Evolutionary conservation across 2,113 vertebrate genomes (phyloP), one percentile per base, ranked within the genome.

Genomic region (Heterocephalus glaber): DNA sequence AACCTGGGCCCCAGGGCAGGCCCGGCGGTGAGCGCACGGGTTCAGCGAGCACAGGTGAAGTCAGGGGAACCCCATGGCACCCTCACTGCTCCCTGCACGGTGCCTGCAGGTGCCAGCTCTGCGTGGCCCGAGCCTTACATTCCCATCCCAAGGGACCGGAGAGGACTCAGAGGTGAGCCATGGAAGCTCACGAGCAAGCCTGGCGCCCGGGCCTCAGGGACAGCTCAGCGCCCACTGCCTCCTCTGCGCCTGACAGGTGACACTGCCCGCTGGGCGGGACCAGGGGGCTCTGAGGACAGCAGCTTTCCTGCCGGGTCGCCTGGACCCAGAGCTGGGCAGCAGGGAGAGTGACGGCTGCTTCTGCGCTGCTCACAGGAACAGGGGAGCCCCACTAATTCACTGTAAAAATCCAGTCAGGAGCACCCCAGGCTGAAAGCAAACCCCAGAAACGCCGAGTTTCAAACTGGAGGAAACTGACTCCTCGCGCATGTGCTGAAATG

Each of bases 381-480:
- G 47, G 47, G 3, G 52, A 92, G 49, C 66, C 66, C 72, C 70
- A 44, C 47, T 96, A 89, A 83, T 87, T 91, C 1, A 3, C 20
- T 52, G 26, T 94, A 89, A 90, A 93, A 91, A 84, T 79, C 44
- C 54, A 49, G 84, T 91, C 68, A 79, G 90, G 93, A 90, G 87
- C 97, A 92, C 83, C 65, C 38, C 76, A 35, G 77, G 65, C 63
- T 68, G 84, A 97, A 97, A 96, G 89, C 66, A 72, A 94, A 96
- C 44, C 86, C 86, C 89, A 94, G 83, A 94, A 96, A 93, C 41
- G 12, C 68, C 89, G 44, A 94, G 94, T 96, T 88, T 92, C 54
- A 97, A 95, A 95, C 61, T 86, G 94, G 84, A 94, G 92, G 92
- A 96, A 97, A 97, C 97, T 94, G 95, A 94, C 96, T 97, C 96